Evolutionary conservation across 2,797 vertebrate genomes (phyloP).

Genomic region (Crossoptilon crossoptilon): DNA sequence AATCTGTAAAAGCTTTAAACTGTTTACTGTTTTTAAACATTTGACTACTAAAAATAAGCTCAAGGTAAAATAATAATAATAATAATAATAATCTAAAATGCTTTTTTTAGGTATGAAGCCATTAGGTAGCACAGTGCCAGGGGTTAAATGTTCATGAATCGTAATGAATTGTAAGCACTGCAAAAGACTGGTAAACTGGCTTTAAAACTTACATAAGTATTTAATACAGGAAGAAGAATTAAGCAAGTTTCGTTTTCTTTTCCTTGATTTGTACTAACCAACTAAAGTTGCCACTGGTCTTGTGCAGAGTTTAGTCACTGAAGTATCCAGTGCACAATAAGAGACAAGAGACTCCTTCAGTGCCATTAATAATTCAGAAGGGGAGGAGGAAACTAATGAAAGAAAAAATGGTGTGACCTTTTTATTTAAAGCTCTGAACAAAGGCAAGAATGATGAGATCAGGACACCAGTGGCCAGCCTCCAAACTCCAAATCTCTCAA

Average conservation of each 20-base stretch:
- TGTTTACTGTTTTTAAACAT: neutral
- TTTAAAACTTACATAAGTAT: neutral
- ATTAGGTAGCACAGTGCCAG: neutral
- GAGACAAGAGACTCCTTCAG: neutral
- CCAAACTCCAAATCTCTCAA: neutral
- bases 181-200: neutral
- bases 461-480: neutral
- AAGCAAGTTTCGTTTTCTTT: neutral
- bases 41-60: neutral
- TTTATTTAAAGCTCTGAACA: constrained; percentile 30
- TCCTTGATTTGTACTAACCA: neutral
- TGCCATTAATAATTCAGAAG: constrained; percentile 5
- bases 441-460: neutral
- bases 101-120: neutral
- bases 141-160: constrained; percentile 5
- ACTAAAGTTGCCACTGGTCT: neutral
- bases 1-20: neutral
- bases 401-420: neutral
- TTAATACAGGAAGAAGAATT: neutral
- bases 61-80: neutral
- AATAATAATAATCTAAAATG: neutral
- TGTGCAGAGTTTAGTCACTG: neutral
- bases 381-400: constrained; percentile 3
- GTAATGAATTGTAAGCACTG: neutral
- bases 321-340: neutral